Base-by-base conservation (phyloP, 1,140 invertebrate species). In the Drosophila nikananu region DNA sequence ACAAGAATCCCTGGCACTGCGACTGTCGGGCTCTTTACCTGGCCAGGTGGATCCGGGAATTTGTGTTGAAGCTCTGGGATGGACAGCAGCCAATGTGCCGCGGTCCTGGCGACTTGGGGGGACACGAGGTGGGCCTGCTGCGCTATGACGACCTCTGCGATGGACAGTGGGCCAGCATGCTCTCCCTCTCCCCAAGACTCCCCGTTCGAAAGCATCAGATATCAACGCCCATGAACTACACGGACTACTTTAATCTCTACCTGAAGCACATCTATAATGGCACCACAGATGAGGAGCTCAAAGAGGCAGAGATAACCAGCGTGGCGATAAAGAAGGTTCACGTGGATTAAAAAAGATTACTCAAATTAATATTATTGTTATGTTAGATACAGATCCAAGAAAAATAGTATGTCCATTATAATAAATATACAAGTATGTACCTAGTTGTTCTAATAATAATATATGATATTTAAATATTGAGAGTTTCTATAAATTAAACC, bases 1-100 rank as follows among this genome's bases (percentile, higher is more conserved):
- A 95, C 2, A 96, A 96, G 76, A 98, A 98, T 93, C 96, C 97
- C 0, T 97, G 97, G 97, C 96, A 97, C 83, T 98, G 97, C 79
- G 97, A 97, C 86, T 98, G 97, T 83, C 95, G 95, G 44, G 95
- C 96, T 9, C 93, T 96, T 0, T 97, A 97, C 89, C 94, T 97
- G 59, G 94, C 95, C 0, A 93, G 93, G 92, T 96, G 95, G 95
- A 93, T 95, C 70, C 94, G 94, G 64, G 94, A 94, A 51, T 96
- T 96, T 77, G 94, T 94, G 46, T 93, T 95, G 58, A 96, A 96
- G 86, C 94, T 97, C 23, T 96, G 96, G 96, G 96, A 96, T 80
- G 95, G 95, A 30, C 83, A 87, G 44, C 95, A 95, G 30, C 96
- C 96, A 0, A 95, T 95, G 10, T 98, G 97, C 77, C 94, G 96